Conservation (phyloP, 2,888 invertebrate species). For the Drosophila longiperda region DNA sequence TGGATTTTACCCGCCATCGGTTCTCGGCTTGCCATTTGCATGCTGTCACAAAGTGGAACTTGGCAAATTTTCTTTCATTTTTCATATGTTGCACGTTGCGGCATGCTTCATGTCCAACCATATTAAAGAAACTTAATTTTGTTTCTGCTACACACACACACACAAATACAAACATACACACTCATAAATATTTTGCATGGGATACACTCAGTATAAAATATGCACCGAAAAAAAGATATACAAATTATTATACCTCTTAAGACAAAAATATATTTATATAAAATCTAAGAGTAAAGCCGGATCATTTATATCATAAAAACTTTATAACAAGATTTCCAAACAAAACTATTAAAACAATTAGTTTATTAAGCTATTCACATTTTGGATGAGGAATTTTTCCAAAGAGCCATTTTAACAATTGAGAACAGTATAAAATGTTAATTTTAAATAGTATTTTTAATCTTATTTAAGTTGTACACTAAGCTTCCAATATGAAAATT, state of each 20-base stretch:
- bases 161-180: not conserved
- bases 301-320: no score
- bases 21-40: conserved; percentile 36
- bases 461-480: no score
- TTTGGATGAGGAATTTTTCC: not conserved
- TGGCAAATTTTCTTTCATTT: conserved; percentile 68
- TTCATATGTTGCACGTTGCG: conserved; percentile 57
- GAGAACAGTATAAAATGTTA: not conserved
- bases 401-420: not conserved
- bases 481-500: no score
- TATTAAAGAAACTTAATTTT: conserved; percentile 63
- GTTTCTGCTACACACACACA: conserved; percentile 6
- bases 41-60: conserved; percentile 42
- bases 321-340: no score
- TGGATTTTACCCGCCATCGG: conserved; percentile 42
- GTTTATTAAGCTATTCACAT: not conserved
- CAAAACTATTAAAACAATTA: no score
- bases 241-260: not conserved
- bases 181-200: not conserved
- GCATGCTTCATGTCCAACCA: conserved; percentile 39
- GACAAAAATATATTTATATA: not conserved
- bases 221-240: not conserved
- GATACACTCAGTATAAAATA: not conserved
- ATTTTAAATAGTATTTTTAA: no score
- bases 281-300: not conserved